Evolutionary conservation across 2,797 vertebrate genomes (phyloP).

Genomic region (Urocyon cinereoargenteus): DNA sequence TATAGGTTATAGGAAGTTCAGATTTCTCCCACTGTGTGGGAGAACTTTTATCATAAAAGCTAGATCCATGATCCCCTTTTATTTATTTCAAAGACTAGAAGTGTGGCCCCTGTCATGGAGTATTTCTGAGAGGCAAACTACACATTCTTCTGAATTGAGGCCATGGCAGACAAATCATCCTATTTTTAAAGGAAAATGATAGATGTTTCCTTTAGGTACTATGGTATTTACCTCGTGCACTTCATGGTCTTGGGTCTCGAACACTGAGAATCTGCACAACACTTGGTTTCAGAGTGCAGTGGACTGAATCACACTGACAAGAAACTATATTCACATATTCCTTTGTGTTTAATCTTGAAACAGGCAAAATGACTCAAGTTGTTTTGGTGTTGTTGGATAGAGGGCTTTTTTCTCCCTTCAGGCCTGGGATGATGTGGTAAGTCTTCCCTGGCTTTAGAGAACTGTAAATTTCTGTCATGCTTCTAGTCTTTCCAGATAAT

Average conservation of each 20-base stretch:
- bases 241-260: not conserved
- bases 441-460: not conserved
- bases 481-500: not conserved
- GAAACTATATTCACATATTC: not conserved
- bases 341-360: not conserved
- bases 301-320: not conserved
- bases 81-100: slow-evolving; percentile 35
- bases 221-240: not conserved
- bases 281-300: not conserved
- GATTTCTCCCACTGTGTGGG: not conserved
- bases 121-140: slow-evolving; percentile 14
- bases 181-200: not conserved
- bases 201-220: not conserved
- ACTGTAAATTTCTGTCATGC: not conserved
- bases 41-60: not conserved
- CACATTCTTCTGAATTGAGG: not conserved
- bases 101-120: not conserved
- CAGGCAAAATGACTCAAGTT: not conserved
- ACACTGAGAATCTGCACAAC: not conserved
- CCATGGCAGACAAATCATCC: not conserved
- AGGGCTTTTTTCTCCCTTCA: not conserved
- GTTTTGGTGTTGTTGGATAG: not conserved
- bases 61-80: not conserved
- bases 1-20: not conserved
- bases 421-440: not conserved